Percentiles rank a stretch among this genome's conserved stretches.
Conservation (phyloP, 2,797 vertebrate species). For the Ctenochaetus hawaiiensis region DNA sequence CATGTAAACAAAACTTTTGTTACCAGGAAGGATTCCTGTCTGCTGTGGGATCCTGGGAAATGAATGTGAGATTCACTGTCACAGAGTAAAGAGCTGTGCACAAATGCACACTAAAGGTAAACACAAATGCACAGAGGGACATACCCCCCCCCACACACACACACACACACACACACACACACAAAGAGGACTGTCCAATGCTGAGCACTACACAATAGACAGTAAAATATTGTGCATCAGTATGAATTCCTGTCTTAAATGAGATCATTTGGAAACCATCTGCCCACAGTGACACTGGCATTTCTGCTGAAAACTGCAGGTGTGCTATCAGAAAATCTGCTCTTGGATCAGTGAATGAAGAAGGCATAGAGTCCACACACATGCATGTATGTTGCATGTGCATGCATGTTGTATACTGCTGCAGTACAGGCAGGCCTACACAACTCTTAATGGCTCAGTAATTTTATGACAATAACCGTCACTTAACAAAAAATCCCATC, state of each 20-base stretch:
- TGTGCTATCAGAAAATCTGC: constrained; percentile 7
- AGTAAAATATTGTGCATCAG: constrained; percentile 23
- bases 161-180: constrained; percentile 11
- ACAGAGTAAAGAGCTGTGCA: background rate
- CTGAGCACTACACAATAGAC: background rate
- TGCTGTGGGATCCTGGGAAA: constrained; percentile 15
- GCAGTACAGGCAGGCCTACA: constrained; percentile 48
- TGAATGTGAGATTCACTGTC: constrained; percentile 11
- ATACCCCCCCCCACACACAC: background rate
- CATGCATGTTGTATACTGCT: constrained; percentile 29
- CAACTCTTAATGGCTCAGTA: background rate
- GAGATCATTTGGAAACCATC: constrained; percentile 33
- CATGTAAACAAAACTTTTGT: background rate
- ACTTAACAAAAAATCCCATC: background rate
- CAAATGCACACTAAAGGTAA: constrained; percentile 5
- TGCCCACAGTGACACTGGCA: constrained; percentile 34
- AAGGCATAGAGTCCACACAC: background rate
- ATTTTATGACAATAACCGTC: background rate
- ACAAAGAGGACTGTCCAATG: background rate
- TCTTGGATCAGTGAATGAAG: constrained; percentile 1
- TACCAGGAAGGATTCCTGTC: background rate
- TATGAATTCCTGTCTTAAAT: constrained; percentile 7
- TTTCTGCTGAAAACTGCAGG: constrained; percentile 9
- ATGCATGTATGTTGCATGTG: background rate
- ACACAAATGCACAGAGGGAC: constrained; percentile 4